phyloP scores from a whole-genome alignment of 2,797 vertebrate species.

The Gadopsis marmoratus region DNA sequence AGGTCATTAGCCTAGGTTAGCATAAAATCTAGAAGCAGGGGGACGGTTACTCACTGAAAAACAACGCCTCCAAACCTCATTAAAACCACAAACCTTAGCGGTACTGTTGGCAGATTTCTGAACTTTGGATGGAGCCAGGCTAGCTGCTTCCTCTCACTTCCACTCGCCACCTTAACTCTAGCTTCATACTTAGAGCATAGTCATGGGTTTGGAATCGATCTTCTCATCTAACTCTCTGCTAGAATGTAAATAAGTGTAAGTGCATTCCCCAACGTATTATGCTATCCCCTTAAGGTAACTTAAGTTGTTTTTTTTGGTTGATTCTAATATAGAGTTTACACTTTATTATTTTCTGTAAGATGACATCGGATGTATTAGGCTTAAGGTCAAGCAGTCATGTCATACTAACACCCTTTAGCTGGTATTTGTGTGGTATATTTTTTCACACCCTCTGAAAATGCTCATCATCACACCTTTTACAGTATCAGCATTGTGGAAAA shows the following conservation, averaged over 20 bases:
- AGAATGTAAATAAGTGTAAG: not conserved
- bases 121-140: not conserved
- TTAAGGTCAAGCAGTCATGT: constrained; percentile 23
- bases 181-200: not conserved
- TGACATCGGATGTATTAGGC: not conserved
- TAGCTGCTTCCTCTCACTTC: not conserved
- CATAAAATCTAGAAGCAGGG: constrained; percentile 5
- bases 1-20: not conserved
- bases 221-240: not conserved
- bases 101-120: not conserved
- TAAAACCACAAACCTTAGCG: not conserved
- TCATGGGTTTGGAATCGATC: constrained; percentile 6
- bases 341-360: constrained; percentile 1
- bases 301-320: not conserved
- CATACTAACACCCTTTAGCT: constrained; percentile 38
- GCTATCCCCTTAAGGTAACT: not conserved
- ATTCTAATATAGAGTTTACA: not conserved
- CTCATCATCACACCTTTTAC: constrained; percentile 57
- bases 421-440: constrained; percentile 29
- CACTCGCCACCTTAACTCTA: not conserved
- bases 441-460: constrained; percentile 54
- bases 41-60: not conserved
- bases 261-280: not conserved
- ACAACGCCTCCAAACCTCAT: not conserved
- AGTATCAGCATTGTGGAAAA: constrained; percentile 57